A percentile compares a stretch with the other conserved stretches of the same genome.
Evolutionary conservation across 2,888 invertebrate genomes (phyloP).

Genomic region (Phaonia tiefii): DNA sequence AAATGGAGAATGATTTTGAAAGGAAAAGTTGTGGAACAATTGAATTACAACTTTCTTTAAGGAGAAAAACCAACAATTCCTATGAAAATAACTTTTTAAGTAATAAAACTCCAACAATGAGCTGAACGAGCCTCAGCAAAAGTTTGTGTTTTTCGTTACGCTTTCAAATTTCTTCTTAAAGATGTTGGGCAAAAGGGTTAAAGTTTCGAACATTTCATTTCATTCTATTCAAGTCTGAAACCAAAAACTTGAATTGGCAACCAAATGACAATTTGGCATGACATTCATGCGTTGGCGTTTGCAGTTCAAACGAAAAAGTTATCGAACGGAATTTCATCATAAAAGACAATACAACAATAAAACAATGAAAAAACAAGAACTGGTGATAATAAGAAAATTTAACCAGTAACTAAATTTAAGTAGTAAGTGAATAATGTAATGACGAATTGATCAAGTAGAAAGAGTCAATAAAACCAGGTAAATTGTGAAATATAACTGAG

Average conservation of each 20-base stretch:
- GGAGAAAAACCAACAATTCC: not conserved
- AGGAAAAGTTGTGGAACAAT: slow-evolving; percentile 47
- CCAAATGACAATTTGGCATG: slow-evolving; percentile 39
- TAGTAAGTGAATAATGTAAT: not conserved
- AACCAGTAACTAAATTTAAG: slow-evolving; percentile 20
- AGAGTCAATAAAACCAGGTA: not conserved
- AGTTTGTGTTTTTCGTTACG: too few species aligned
- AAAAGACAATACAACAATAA: slow-evolving; percentile 15
- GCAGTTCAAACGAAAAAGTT: slow-evolving; percentile 33
- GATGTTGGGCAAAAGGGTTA: slow-evolving; percentile 2
- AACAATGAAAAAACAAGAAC: too few species aligned
- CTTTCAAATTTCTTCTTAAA: too few species aligned
- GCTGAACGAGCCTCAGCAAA: too few species aligned
- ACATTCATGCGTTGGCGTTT: slow-evolving; percentile 6
- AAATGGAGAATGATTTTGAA: slow-evolving; percentile 56
- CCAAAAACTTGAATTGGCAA: slow-evolving; percentile 4
- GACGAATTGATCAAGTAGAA: slow-evolving; percentile 24
- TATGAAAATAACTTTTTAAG: not conserved
- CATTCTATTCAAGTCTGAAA: not conserved
- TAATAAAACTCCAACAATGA: slow-evolving; percentile 12
- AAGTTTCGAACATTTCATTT: not conserved
- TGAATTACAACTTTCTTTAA: slow-evolving; percentile 29
- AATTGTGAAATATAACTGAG: not conserved
- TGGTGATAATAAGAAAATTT: slow-evolving; percentile 25
- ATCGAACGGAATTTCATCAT: slow-evolving; percentile 20